Evolutionary conservation across 2,888 invertebrate species (phyloP).

Genomic region (Microctonus hyperodae): DNA sequence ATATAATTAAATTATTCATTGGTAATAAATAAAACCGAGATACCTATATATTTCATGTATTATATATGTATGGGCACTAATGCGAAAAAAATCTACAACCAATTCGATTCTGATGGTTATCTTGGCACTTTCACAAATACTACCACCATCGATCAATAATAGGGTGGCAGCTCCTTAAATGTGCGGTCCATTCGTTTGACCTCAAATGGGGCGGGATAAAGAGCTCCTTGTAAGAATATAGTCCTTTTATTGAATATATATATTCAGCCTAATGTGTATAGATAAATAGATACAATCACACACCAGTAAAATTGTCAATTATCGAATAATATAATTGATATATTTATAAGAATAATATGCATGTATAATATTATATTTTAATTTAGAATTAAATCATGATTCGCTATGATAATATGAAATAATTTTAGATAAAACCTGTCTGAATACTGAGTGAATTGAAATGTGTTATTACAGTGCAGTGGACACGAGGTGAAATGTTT

Average conservation of each 20-base stretch:
- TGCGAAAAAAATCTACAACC: conserved; percentile 5
- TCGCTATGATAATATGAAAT: no score
- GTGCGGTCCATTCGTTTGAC: conserved; percentile 15
- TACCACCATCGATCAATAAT: conserved; percentile 42
- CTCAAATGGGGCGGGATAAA: conserved; percentile 3
- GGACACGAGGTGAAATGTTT: conserved; percentile 70
- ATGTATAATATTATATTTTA: no score
- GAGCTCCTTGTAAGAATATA: not conserved
- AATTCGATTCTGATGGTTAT: conserved; percentile 36
- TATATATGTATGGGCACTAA: not conserved
- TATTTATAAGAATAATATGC: no score
- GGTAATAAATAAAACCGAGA: not conserved
- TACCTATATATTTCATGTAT: no score
- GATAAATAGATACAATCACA: no score
- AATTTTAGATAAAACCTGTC: not conserved
- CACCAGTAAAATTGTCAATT: no score
- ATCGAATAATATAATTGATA: no score
- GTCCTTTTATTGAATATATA: no score
- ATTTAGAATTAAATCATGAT: no score
- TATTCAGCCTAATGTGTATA: no score
- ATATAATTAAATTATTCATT: no score
- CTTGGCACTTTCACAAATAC: conserved; percentile 35
- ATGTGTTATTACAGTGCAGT: conserved; percentile 71
- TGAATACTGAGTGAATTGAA: not conserved
- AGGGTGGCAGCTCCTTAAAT: conserved; percentile 35